These are phyloP conservation scores for Gymnocheta viridis DNA, from an alignment of 2,888 invertebrate species.

Conservation along the genomic window DNA sequence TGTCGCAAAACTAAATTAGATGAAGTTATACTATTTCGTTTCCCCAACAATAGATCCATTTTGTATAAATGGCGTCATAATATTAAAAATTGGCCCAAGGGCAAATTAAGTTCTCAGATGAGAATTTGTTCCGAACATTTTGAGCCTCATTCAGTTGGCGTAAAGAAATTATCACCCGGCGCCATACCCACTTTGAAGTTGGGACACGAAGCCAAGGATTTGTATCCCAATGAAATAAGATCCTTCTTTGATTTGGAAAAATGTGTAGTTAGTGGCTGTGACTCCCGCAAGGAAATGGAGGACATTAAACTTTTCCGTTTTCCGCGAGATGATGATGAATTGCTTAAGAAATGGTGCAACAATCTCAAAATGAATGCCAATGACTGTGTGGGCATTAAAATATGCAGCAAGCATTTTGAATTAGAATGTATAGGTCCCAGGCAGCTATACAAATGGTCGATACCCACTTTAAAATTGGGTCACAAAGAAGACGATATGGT, in stretches of 20 bases:
- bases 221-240: slow-evolving; percentile 77
- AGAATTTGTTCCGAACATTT: slow-evolving; percentile 78
- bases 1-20: slow-evolving; percentile 76
- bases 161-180: slow-evolving; percentile 75
- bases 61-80: slow-evolving; percentile 79
- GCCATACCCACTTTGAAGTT: slow-evolving; percentile 78
- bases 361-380: slow-evolving; percentile 78
- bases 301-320: slow-evolving; percentile 77
- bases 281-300: slow-evolving; percentile 74
- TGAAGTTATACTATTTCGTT: slow-evolving; percentile 77
- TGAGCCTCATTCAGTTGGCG: slow-evolving; percentile 78
- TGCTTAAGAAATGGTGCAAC: slow-evolving; percentile 79
- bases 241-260: slow-evolving; percentile 75
- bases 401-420: slow-evolving; percentile 78
- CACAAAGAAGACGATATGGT: slow-evolving; percentile 75
- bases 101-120: slow-evolving; percentile 73
- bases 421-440: slow-evolving; percentile 76
- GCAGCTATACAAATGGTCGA: slow-evolving; percentile 77
- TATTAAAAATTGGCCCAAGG: slow-evolving; percentile 75
- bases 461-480: slow-evolving; percentile 75
- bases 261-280: slow-evolving; percentile 75
- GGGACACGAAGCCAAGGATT: slow-evolving; percentile 75
- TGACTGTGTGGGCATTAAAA: slow-evolving; percentile 77
- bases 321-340: slow-evolving; percentile 77
- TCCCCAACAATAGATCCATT: slow-evolving; percentile 75